Percentiles rank a stretch among this genome's conserved stretches.
phyloP scores from a whole-genome alignment of 2,113 vertebrate genomes.

The Litocranius walleri region DNA sequence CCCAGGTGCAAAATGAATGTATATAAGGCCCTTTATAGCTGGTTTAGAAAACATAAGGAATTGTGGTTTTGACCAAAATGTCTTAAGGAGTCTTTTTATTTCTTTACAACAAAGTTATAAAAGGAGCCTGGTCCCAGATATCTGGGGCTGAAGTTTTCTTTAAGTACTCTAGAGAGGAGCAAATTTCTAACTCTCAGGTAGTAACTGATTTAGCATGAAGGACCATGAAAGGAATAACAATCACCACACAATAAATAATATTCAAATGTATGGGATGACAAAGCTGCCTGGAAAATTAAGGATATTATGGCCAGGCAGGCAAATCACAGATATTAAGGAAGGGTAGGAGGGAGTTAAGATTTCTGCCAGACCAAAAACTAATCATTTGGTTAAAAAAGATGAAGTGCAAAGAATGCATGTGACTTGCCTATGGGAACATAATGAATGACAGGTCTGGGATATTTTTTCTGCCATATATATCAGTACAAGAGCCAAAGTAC shows the following conservation, averaged over 20 bases:
- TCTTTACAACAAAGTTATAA: background rate
- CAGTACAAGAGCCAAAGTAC: background rate
- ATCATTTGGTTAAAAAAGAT: background rate
- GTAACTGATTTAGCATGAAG: background rate
- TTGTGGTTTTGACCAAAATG: background rate
- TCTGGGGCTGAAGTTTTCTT: background rate
- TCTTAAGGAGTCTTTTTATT: constrained; percentile 2
- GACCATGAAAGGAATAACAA: background rate
- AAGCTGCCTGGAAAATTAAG: background rate
- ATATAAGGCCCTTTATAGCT: background rate
- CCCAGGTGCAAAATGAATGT: background rate
- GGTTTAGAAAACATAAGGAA: background rate
- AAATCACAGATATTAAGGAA: background rate
- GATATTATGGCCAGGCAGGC: background rate
- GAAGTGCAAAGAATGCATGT: background rate
- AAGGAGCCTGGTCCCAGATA: background rate
- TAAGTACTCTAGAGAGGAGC: background rate
- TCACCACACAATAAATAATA: background rate
- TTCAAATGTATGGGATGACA: background rate
- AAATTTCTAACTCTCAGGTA: background rate
- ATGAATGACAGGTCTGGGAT: background rate
- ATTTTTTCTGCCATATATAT: background rate
- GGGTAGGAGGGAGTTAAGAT: background rate
- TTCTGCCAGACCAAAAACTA: background rate
- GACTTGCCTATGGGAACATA: background rate